Conservation (phyloP, 2,113 vertebrate genomes). For the Centropus unirufus region DNA sequence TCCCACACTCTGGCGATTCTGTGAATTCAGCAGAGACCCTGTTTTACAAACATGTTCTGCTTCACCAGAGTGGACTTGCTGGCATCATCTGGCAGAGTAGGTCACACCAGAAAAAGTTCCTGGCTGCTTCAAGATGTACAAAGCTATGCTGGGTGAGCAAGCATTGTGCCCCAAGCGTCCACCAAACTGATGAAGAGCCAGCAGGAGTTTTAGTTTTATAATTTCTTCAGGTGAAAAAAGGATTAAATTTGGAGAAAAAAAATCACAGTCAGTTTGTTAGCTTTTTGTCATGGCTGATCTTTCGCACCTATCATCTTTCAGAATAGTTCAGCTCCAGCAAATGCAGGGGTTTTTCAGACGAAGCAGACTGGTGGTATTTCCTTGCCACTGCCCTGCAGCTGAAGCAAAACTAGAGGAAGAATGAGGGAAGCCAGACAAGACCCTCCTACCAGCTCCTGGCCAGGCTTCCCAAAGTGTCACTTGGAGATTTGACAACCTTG, state of each 20-base stretch:
- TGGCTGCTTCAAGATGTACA: not conserved
- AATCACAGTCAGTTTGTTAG: not conserved
- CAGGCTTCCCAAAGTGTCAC: not conserved
- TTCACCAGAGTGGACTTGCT: not conserved
- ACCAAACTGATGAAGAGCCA: not conserved
- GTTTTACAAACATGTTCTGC: not conserved
- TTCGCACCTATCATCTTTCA: not conserved
- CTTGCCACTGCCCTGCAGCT: not conserved
- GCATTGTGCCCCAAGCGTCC: not conserved
- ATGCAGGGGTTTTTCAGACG: not conserved
- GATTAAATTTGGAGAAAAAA: not conserved
- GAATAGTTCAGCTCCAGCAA: not conserved
- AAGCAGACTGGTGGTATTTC: not conserved
- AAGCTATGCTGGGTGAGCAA: not conserved
- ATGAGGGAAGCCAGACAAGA: not conserved
- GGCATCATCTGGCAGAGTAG: not conserved
- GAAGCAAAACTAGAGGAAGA: not conserved
- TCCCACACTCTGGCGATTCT: not conserved
- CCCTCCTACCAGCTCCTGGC: not conserved
- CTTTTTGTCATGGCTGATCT: not conserved
- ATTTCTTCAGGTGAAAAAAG: not conserved
- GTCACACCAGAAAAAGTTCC: not conserved
- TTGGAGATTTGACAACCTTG: not conserved
- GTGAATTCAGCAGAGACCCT: not conserved
- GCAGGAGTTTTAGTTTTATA: not conserved